phyloP scores from a whole-genome alignment of 2,797 vertebrate genomes.

The Esox masquinongy region DNA sequence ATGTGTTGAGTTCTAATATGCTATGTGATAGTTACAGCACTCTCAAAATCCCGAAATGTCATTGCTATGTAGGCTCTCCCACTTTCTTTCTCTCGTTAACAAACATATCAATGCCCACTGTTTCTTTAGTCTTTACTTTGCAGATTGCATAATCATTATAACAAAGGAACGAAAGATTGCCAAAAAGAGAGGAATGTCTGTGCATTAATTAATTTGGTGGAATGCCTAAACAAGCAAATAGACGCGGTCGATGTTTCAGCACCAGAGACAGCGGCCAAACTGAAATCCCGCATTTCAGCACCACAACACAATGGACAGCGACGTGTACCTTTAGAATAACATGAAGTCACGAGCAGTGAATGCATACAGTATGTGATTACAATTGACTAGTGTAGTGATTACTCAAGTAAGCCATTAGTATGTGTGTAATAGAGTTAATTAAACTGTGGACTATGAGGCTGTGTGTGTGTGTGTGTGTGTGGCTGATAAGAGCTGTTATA shows the following conservation, averaged over 20 bases:
- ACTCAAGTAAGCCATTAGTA: not conserved
- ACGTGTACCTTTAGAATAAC: not conserved
- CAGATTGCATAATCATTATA: not conserved
- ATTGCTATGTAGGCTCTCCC: not conserved
- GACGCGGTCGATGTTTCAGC: not conserved
- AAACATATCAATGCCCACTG: not conserved
- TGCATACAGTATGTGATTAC: not conserved
- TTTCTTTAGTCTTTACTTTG: not conserved
- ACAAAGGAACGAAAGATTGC: not conserved
- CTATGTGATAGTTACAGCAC: not conserved
- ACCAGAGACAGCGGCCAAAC: not conserved
- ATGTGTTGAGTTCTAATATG: not conserved
- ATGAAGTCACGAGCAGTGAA: not conserved
- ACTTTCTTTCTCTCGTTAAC: too few species aligned
- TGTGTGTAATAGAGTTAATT: not conserved
- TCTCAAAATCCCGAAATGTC: not conserved
- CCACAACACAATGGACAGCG: not conserved
- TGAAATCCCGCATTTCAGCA: not conserved
- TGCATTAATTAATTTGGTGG: not conserved
- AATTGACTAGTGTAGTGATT: too few species aligned
- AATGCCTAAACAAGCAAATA: not conserved
- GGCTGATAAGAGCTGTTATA: conserved; percentile 44
- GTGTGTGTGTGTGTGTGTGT: conserved; percentile 30
- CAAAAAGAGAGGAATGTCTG: not conserved
- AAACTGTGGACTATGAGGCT: not conserved